These are phyloP conservation scores for Thunnus thynnus DNA, from an alignment of 2,113 vertebrate species.

Conservation along the genomic window DNA sequence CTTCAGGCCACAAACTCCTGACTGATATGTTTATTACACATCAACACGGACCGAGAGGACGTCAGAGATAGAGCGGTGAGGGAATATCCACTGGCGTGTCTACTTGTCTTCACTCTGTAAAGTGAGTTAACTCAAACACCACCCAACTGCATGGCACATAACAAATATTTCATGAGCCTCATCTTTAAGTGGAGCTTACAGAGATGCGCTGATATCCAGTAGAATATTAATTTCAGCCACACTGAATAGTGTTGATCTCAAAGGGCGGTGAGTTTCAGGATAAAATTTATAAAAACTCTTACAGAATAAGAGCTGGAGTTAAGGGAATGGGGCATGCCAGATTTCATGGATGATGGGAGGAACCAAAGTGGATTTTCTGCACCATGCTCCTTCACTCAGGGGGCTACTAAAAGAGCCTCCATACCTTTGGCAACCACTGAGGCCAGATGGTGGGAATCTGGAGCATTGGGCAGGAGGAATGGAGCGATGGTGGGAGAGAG, in stretches of 20 bases:
- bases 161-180: conserved; percentile 58
- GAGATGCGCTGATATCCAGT: conserved; percentile 3
- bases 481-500: conserved; percentile 25
- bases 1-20: conserved; percentile 36
- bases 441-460: conserved; percentile 84
- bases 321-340: conserved; percentile 46
- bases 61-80: not conserved
- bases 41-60: not conserved
- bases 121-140: conserved; percentile 28
- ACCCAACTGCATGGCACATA: not conserved
- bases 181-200: not conserved
- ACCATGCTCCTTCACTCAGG: conserved; percentile 63
- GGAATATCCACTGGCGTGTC: conserved; percentile 8
- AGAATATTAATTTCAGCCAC: conserved; percentile 45
- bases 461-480: conserved; percentile 70
- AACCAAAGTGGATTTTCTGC: conserved; percentile 79
- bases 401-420: conserved; percentile 73
- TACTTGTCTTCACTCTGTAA: conserved; percentile 33
- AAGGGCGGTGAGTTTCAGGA: conserved; percentile 24
- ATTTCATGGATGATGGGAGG: conserved; percentile 74
- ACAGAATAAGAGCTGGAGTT: conserved; percentile 44
- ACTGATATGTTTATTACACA: conserved; percentile 37
- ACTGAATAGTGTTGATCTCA: conserved; percentile 15
- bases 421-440: conserved; percentile 80
- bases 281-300: conserved; percentile 38